phyloP scores from a whole-genome alignment of 2,888 invertebrate species.

The Bibio marci region DNA sequence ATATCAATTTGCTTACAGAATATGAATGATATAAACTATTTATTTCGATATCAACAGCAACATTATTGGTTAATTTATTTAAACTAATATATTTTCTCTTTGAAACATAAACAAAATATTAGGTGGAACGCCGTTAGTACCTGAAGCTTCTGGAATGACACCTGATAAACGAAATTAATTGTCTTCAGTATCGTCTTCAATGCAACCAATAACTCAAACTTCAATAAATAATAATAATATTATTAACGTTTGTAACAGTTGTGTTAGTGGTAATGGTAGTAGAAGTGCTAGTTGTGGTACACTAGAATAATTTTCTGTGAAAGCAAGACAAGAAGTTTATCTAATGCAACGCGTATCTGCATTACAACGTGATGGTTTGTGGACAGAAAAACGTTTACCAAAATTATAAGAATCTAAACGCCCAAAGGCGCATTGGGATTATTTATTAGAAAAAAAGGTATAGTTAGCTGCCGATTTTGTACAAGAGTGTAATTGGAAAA shows the following conservation, averaged over 20 bases:
- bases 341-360: conserved; percentile 85
- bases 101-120: too few species aligned
- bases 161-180: conserved; percentile 12
- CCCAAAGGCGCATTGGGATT: conserved; percentile 95
- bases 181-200: conserved; percentile 9
- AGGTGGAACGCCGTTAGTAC: conserved; percentile 37
- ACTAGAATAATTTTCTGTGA: conserved; percentile 66
- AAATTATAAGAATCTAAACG: conserved; percentile 82
- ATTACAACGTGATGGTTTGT: conserved; percentile 83
- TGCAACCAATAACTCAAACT: conserved; percentile 7
- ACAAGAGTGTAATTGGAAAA: conserved; percentile 96
- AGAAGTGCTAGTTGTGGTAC: conserved; percentile 15
- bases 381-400: conserved; percentile 83
- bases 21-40: too few species aligned
- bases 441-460: conserved; percentile 93
- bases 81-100: too few species aligned
- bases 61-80: too few species aligned
- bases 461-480: conserved; percentile 98
- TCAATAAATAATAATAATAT: conserved; percentile 8
- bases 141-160: conserved; percentile 16
- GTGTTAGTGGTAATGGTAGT: conserved; percentile 7
- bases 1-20: too few species aligned
- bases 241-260: conserved; percentile 10
- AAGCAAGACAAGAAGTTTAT: conserved; percentile 81
- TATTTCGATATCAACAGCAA: too few species aligned